Conservation (phyloP, 2,888 invertebrate genomes). For the Steinernema scapterisci region DNA sequence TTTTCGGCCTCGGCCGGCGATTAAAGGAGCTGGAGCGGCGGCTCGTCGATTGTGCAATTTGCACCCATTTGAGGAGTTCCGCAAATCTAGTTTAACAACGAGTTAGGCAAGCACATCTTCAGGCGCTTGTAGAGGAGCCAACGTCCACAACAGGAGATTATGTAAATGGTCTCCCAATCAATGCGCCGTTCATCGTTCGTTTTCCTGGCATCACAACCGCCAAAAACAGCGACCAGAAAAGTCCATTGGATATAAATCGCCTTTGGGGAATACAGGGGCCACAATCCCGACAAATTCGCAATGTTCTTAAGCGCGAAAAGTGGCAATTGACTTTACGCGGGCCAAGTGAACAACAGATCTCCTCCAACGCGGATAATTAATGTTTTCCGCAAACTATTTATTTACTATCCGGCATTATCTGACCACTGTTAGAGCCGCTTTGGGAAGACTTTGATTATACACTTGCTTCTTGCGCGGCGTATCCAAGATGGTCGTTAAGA, state of each 20-base stretch:
- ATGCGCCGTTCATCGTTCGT: conserved; percentile 8
- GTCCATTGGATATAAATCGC: conserved; percentile 30
- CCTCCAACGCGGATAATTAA: not conserved
- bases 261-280: conserved; percentile 28
- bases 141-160: conserved; percentile 30
- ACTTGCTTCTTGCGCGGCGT: too few species aligned
- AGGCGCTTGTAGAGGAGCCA: not conserved
- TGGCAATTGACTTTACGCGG: conserved; percentile 24
- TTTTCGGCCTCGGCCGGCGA: not conserved
- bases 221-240: conserved; percentile 16
- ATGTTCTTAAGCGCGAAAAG: conserved; percentile 16
- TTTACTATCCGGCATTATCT: not conserved
- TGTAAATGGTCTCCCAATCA: conserved; percentile 19
- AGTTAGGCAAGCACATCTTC: conserved; percentile 12
- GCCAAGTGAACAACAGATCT: not conserved
- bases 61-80: conserved; percentile 17
- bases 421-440: not conserved
- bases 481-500: not conserved
- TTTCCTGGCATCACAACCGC: not conserved
- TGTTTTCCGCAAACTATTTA: not conserved
- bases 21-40: not conserved
- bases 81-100: conserved; percentile 22
- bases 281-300: conserved; percentile 25
- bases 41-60: not conserved
- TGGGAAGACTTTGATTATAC: too few species aligned